These are phyloP conservation scores for Diabrotica virgifera DNA, from an alignment of 1,140 invertebrate genomes.

Conservation along the genomic window DNA sequence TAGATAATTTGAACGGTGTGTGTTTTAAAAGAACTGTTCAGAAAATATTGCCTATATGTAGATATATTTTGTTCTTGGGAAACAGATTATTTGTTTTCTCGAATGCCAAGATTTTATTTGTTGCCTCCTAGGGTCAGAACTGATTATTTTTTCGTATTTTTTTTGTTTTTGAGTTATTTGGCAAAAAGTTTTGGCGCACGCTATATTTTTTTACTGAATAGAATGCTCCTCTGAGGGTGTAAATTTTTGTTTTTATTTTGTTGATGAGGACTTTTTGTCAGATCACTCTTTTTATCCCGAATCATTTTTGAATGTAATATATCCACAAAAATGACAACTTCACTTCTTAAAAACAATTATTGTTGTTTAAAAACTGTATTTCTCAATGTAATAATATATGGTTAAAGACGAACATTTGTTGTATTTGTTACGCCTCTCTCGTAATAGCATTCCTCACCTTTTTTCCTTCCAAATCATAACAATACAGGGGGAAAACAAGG, in stretches of 20 bases:
- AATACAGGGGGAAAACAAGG: too few relatives aligned
- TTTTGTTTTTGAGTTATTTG: background rate
- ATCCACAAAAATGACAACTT: background rate
- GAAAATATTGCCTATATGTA: too few relatives aligned
- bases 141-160: background rate
- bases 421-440: background rate
- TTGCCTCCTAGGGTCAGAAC: background rate
- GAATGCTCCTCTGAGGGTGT: background rate
- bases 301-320: background rate
- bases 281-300: background rate
- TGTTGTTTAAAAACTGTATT: conserved; percentile 1
- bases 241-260: too few relatives aligned
- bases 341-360: background rate
- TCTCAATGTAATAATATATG: conserved; percentile 3
- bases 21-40: too few relatives aligned
- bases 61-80: too few relatives aligned
- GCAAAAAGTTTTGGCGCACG: too few relatives aligned
- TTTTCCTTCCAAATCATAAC: too few relatives aligned
- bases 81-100: too few relatives aligned
- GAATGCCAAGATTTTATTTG: too few relatives aligned
- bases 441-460: too few relatives aligned
- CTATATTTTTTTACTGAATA: background rate
- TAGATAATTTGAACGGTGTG: background rate
- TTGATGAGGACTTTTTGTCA: background rate
- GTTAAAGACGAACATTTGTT: background rate